Conservation (phyloP, 2,888 invertebrate species). For the Heliconius sara region DNA sequence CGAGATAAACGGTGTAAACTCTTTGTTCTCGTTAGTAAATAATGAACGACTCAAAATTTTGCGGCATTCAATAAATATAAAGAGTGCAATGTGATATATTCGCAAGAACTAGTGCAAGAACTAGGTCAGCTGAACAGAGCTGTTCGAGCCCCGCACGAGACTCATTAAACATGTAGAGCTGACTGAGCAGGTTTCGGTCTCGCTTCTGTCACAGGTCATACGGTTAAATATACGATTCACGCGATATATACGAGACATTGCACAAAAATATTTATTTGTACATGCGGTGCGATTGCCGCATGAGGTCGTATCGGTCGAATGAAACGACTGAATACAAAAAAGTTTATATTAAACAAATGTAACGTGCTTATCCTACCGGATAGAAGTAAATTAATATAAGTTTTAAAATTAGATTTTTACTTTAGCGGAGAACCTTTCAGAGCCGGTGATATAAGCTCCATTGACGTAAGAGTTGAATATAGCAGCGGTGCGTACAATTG, state of each 20-base stretch:
- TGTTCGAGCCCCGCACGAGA: conserved; percentile 29
- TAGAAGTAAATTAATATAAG: conserved; percentile 1
- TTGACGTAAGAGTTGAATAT: conserved; percentile 41
- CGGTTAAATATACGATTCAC: no score
- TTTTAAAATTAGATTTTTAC: no score
- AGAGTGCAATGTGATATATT: conserved; percentile 30
- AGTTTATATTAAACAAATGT: conserved; percentile 27
- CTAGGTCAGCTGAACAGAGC: conserved; percentile 30
- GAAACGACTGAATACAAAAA: conserved; percentile 52
- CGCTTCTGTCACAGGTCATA: background rate
- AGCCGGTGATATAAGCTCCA: conserved; percentile 29
- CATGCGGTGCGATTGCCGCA: background rate
- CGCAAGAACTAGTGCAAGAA: conserved; percentile 32
- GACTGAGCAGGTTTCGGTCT: conserved; percentile 19
- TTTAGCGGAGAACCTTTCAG: background rate
- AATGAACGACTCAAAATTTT: conserved; percentile 33
- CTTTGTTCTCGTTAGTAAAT: conserved; percentile 38
- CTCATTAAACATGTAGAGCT: conserved; percentile 31
- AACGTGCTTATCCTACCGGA: conserved; percentile 14
- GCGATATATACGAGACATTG: background rate
- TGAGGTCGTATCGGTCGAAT: conserved; percentile 56
- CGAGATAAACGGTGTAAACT: conserved; percentile 9
- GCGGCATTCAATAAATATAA: conserved; percentile 27
- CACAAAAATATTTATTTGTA: background rate
- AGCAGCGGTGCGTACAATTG: background rate